Percentiles rank a stretch among this genome's conserved stretches.
Evolutionary conservation across 2,113 vertebrate genomes (phyloP).

Genomic region (Brevimyrus niger): DNA sequence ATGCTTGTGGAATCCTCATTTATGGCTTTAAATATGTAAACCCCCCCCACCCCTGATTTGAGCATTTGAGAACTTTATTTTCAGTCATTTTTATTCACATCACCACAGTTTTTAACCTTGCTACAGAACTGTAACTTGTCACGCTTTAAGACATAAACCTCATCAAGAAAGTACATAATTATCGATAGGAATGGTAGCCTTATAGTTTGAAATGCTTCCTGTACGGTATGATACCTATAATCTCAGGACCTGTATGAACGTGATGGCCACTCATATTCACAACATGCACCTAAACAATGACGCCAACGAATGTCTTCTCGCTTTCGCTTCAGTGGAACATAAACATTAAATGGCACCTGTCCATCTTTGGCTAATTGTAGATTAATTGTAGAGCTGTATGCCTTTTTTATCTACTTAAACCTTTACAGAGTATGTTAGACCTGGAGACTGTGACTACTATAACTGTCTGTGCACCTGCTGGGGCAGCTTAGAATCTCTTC

Average conservation of each 20-base stretch:
- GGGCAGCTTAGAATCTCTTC: too few species aligned
- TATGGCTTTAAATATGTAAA: slow-evolving; percentile 53
- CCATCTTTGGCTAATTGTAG: neutral
- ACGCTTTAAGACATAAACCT: neutral
- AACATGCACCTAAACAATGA: neutral
- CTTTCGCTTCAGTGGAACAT: neutral
- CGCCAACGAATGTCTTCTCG: neutral
- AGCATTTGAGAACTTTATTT: slow-evolving; percentile 6
- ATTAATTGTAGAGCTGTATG: neutral
- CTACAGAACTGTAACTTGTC: neutral
- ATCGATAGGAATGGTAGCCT: neutral
- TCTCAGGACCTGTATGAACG: neutral
- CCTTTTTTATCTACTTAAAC: neutral
- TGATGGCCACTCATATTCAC: neutral
- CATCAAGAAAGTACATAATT: too few species aligned
- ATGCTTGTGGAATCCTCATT: slow-evolving; percentile 38
- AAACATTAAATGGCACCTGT: neutral
- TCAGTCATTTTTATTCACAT: slow-evolving; percentile 6
- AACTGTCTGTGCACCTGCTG: too few species aligned
- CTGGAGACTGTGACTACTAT: neutral
- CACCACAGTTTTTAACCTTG: neutral
- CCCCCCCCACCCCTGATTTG: neutral
- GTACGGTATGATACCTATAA: neutral
- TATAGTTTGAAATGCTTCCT: neutral
- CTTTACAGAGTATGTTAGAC: neutral